phyloP scores from a whole-genome alignment of 2,113 vertebrate genomes.

The Prinia subflava region DNA sequence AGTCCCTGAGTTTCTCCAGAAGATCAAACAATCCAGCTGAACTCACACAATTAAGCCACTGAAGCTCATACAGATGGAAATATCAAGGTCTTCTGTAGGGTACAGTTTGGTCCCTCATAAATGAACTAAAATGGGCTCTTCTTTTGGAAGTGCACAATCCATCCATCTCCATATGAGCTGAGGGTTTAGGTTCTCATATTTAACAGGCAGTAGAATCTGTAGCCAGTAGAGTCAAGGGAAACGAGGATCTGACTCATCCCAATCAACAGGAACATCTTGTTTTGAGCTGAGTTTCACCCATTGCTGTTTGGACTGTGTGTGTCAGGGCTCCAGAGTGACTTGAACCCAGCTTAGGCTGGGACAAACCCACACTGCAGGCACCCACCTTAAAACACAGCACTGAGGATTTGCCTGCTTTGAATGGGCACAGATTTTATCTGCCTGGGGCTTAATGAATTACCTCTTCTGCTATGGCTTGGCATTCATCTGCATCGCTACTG shows the following conservation, averaged over 20 bases:
- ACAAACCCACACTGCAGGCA: not conserved
- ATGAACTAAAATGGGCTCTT: not conserved
- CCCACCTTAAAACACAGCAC: not conserved
- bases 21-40: not conserved
- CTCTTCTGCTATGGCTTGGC: not conserved
- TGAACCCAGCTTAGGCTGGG: accelerated
- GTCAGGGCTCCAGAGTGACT: not conserved
- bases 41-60: not conserved
- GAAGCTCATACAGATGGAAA: not conserved
- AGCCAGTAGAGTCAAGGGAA: not conserved
- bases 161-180: not conserved
- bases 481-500: not conserved
- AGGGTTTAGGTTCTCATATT: not conserved
- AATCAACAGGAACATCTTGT: not conserved
- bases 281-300: not conserved
- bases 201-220: not conserved
- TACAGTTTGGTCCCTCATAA: not conserved
- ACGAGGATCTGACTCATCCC: not conserved
- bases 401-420: not conserved
- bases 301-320: not conserved
- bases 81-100: not conserved
- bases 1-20: not conserved
- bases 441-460: not conserved
- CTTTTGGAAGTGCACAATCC: not conserved
- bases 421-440: not conserved